phyloP scores from a whole-genome alignment of 2,888 invertebrate genomes.

The Cacoxenus indagator region DNA sequence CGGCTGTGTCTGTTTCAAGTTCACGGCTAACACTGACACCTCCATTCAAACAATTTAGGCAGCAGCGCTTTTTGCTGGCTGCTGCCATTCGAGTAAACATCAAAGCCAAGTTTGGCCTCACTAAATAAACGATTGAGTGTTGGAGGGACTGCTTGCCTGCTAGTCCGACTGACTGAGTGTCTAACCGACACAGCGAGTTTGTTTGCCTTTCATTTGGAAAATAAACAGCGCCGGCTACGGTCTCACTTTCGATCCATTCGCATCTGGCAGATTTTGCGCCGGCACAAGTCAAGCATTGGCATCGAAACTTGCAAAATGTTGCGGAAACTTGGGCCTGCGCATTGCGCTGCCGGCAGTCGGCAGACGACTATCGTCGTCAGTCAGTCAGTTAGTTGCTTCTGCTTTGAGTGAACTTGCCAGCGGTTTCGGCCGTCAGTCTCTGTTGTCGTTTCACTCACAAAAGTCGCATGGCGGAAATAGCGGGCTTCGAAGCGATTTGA shows the following conservation, averaged over 20 bases:
- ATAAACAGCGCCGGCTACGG: slow-evolving; percentile 1
- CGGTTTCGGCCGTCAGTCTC: neutral
- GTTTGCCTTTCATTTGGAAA: slow-evolving; percentile 21
- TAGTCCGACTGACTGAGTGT: neutral
- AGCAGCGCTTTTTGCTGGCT: neutral
- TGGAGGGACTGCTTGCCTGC: neutral
- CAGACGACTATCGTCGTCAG: neutral
- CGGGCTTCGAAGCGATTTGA: neutral
- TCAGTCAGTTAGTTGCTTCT: neutral
- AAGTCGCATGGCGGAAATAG: slow-evolving; percentile 11
- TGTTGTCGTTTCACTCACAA: neutral
- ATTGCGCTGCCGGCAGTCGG: neutral
- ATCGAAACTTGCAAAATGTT: slow-evolving; percentile 1
- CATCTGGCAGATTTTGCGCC: neutral
- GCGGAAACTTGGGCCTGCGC: slow-evolving; percentile 18
- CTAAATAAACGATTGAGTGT: neutral
- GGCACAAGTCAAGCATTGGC: neutral
- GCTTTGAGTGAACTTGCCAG: neutral
- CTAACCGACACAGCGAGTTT: neutral
- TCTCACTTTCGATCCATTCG: neutral
- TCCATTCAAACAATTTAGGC: neutral
- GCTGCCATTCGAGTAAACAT: neutral
- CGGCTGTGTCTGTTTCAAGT: neutral
- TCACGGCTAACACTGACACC: neutral
- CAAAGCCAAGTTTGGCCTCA: neutral